Evolutionary conservation across 1,140 invertebrate genomes (phyloP).

Genomic region (Drosophila rhopaloa): DNA sequence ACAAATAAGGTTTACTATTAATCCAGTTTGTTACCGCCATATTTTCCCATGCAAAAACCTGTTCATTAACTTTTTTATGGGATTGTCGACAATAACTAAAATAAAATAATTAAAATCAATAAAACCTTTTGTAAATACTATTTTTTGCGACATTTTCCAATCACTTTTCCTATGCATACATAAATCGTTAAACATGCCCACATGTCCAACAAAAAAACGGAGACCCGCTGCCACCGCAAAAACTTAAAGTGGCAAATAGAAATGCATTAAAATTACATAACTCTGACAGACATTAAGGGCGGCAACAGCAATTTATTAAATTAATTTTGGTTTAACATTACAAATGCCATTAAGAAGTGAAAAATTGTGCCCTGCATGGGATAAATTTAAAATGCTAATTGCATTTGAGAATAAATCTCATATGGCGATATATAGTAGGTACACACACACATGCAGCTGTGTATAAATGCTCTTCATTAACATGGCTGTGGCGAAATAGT

Average conservation of each 20-base stretch:
- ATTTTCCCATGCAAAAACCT: not conserved
- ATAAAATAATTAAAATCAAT: constrained; percentile 30
- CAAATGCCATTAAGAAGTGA: constrained; percentile 55
- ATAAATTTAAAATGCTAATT: constrained; percentile 76
- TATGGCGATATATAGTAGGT: constrained; percentile 35
- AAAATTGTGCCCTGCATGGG: constrained; percentile 36
- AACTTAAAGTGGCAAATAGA: constrained; percentile 42
- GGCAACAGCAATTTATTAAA: constrained; percentile 51
- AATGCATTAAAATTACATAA: constrained; percentile 39
- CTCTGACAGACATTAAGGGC: not conserved
- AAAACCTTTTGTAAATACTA: constrained; percentile 1
- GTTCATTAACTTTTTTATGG: constrained; percentile 6
- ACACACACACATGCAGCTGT: constrained; percentile 1
- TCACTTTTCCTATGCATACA: not conserved
- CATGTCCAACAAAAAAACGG: constrained; percentile 5
- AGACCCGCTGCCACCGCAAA: constrained; percentile 7
- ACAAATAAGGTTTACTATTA: not conserved
- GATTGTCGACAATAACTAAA: not conserved
- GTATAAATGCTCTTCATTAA: constrained; percentile 67
- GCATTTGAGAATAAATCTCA: constrained; percentile 75
- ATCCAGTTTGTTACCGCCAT: not conserved
- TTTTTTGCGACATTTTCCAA: not conserved
- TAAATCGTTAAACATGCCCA: not conserved
- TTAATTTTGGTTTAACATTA: constrained; percentile 63
- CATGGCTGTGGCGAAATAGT: constrained; percentile 31